Percentiles rank a stretch among this genome's conserved stretches.
Conservation (phyloP, 2,797 vertebrate species). For the Cyclura pinguis region DNA sequence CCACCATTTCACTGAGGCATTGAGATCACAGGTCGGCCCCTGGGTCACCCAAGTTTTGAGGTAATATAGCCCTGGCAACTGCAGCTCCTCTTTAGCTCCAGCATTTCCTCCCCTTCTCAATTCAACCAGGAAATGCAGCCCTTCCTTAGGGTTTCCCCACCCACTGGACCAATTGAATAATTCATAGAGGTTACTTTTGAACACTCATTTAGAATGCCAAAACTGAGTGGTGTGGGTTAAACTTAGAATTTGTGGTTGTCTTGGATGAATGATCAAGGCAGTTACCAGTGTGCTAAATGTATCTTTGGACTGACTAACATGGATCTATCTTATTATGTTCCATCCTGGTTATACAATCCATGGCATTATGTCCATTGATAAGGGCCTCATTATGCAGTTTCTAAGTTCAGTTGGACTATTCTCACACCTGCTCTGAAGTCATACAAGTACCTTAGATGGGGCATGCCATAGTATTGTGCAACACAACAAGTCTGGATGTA, state of each 20-base stretch:
- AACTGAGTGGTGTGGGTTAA: background rate
- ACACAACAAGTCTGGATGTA: background rate
- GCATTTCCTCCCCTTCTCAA: too few species aligned
- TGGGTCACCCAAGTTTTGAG: too few species aligned
- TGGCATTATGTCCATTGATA: background rate
- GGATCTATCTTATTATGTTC: slow-evolving; percentile 3
- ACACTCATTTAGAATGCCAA: background rate
- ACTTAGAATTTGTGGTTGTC: background rate
- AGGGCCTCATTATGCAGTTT: background rate
- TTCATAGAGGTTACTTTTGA: background rate
- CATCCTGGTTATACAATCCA: background rate
- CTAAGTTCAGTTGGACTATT: background rate
- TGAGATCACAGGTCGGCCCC: too few species aligned
- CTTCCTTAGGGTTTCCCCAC: too few species aligned
- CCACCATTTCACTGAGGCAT: too few species aligned
- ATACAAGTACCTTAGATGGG: background rate
- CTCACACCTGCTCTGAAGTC: background rate
- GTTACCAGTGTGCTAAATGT: background rate
- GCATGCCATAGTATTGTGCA: background rate
- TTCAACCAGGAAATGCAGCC: too few species aligned
- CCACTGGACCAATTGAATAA: background rate
- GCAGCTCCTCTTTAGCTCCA: too few species aligned
- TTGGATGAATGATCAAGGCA: background rate
- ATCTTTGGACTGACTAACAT: background rate
- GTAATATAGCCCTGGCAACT: too few species aligned